Evolutionary conservation across 2,113 vertebrate species (phyloP).

Genomic region (Grus americana): DNA sequence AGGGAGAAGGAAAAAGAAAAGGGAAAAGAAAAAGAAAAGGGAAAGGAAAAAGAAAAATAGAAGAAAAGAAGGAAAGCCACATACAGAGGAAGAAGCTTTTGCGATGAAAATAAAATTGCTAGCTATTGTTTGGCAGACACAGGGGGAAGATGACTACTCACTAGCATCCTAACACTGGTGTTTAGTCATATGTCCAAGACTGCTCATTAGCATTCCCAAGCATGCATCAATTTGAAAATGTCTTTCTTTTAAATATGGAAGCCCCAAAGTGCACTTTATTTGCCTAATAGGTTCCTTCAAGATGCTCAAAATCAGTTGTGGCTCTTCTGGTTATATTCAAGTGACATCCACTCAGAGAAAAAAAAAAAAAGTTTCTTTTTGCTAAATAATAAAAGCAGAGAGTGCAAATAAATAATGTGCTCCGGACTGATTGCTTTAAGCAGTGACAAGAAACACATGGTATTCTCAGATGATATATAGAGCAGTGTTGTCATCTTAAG

Average conservation of each 20-base stretch:
- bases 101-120: neutral
- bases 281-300: slow-evolving; percentile 17
- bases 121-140: neutral
- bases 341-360: neutral
- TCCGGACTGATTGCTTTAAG: neutral
- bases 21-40: accelerated
- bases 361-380: neutral
- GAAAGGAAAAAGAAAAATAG: accelerated
- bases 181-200: slow-evolving; percentile 17
- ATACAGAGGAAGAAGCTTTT: neutral
- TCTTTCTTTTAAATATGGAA: slow-evolving; percentile 28
- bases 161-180: neutral
- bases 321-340: slow-evolving; percentile 5
- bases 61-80: neutral
- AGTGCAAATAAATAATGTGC: neutral
- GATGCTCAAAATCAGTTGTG: slow-evolving; percentile 31
- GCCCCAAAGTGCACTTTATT: slow-evolving; percentile 42
- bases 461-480: neutral
- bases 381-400: neutral
- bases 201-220: slow-evolving; percentile 50
- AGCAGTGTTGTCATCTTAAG: neutral
- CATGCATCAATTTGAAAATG: slow-evolving; percentile 37
- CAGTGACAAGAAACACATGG: neutral
- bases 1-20: too few species aligned
- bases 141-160: neutral